Base-by-base conservation (phyloP, 2,113 vertebrate genomes). In the Campylorhamphus procurvoides region DNA sequence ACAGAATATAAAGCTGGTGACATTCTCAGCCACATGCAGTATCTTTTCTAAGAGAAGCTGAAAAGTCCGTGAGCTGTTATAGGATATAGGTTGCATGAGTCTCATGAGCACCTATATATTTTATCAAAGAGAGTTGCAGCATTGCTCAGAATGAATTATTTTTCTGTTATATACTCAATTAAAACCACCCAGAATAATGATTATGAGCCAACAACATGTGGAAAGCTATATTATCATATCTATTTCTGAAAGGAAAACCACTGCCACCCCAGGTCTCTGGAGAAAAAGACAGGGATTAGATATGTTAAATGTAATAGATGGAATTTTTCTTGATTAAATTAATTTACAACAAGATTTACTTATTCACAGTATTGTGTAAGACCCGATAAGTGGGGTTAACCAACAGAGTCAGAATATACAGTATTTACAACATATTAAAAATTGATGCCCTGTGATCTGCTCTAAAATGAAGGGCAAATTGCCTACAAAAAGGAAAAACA, bases 361-460 rank as follows among this genome's bases (percentile, higher is more conserved):
- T 74, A 27, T 27, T 40, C 0, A 0, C 8, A 69, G 7, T 16
- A 23, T 69, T 49, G 3, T 47, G 4, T 74, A 35, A 84, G 22
- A 62, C 12, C 5, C 6, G 53, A 27, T 3, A 35, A 0, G 1
- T 2, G 9, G 14, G 4, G 10, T 76, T 89, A 87, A 74, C 18
- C 14, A 73, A 39, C 8, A 68, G 1, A 44, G 20, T 14, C 2
- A 3, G 12, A 28, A 33, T 20, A 74, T 8, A n/a, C 23, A 46
- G 8, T 35, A 37, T 69, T 87, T 82, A 39, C 5, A 73, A 29
- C 18, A 17, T 24, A 69, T 24, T 77, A 74, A 62, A 68, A 91
- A 91, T 8, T 25, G 12, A 25, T 3, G 1, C 0, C 76, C 6
- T 69, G 42, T 64, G 28, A 75, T 31, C n/a, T 29, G 3, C 39